Base-by-base conservation (phyloP, 1,140 invertebrate genomes). In the Lordiphosa stackelbergi region DNA sequence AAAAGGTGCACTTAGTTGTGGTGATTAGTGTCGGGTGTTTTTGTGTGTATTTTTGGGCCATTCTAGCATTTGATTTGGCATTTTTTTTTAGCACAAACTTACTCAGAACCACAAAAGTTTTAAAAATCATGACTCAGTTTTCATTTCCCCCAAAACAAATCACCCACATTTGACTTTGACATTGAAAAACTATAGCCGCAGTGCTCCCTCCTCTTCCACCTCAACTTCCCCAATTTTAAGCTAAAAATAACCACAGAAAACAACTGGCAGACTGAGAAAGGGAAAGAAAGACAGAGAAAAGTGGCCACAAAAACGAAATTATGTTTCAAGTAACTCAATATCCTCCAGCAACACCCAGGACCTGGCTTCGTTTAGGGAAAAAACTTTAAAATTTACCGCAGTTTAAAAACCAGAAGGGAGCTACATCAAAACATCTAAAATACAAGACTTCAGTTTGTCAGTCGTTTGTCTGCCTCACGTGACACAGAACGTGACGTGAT, bases 301-400 rank as follows among this genome's bases (percentile, higher is more conserved):
- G 73, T 73, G 69, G 58, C 69, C 68, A 24, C 75, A 79, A 63
- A 63, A 81, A 79, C 66, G 61, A 70, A 79, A 81, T 79, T 78
- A 70, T 74, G 70, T 81, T 79, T 74, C 66, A 60, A 81, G 75
- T 79, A 83, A 83, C 66, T 64, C 56, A 79, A 79, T 79, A 75
- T 74, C 69, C 73, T 53, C 19, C 6, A 8, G 0, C 46, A 12
- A 12, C 55, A 16, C 56, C 31, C 35, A 40, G 34, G 37, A 28
- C 35, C 16, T 24, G 24, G 42, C n/a, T 54, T 41, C 40, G n/a
- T 22, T 22, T 37, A 13, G 16, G 24, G 53, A 42, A 35, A 40
- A 41, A 53, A 77, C 68, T 59, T 79, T 73, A 73, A 73, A 78
- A 72, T 69, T 68, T 68, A 63, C 57, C 62, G 60, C 72, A 65